Percentiles rank a stretch among this genome's conserved stretches.
phyloP scores from a whole-genome alignment of 2,797 vertebrate genomes.

The Bothrops alternatus region DNA sequence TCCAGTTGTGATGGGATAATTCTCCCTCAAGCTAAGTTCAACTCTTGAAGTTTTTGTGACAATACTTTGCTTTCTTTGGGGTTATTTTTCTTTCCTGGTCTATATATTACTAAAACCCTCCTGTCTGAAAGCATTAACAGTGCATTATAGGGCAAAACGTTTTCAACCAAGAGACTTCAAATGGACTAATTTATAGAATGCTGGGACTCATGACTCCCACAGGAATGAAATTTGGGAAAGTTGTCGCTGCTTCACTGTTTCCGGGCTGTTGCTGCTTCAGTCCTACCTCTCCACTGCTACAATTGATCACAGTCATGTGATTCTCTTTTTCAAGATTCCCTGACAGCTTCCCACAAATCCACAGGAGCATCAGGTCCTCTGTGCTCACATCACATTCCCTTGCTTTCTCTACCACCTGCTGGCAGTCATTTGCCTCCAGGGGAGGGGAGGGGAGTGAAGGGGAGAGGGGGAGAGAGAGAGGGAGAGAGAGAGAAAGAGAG shows the following conservation, averaged over 20 bases:
- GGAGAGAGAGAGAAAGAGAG: background rate
- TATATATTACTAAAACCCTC: background rate
- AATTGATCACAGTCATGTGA: background rate
- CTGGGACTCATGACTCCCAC: background rate
- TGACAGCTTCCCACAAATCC: background rate
- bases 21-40: background rate
- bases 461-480: background rate
- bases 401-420: background rate
- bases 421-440: background rate
- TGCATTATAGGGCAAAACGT: background rate
- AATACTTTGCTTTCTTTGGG: background rate
- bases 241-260: background rate
- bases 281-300: background rate
- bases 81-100: background rate
- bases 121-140: background rate
- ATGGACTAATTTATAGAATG: background rate
- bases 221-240: background rate
- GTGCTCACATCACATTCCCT: background rate
- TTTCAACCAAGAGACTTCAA: background rate
- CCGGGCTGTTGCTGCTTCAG: background rate
- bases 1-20: background rate
- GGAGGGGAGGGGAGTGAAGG: background rate
- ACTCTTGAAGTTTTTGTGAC: background rate
- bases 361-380: background rate
- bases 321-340: background rate